phyloP scores from a whole-genome alignment of 2,888 invertebrate genomes.

The Eupithecia abbreviata region DNA sequence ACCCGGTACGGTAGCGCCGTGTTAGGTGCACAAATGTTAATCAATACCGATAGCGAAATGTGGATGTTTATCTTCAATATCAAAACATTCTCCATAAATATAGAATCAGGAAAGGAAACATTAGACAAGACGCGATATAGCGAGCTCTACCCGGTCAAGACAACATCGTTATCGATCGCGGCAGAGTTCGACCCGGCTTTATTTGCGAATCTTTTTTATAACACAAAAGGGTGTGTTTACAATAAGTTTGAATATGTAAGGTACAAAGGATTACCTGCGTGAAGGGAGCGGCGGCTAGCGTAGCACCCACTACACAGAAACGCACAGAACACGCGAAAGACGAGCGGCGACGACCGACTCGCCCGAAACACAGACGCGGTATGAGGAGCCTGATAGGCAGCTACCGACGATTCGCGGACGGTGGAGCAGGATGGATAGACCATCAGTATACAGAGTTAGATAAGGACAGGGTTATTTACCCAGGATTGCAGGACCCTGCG shows the following conservation, averaged over 20 bases:
- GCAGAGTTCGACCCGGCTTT: slow-evolving; percentile 65
- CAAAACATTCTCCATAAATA: slow-evolving; percentile 50
- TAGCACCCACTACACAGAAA: slow-evolving; percentile 71
- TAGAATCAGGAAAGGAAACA: slow-evolving; percentile 56
- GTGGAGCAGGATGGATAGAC: slow-evolving; percentile 52
- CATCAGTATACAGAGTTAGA: slow-evolving; percentile 30
- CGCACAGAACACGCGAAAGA: slow-evolving; percentile 76
- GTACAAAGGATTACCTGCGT: slow-evolving; percentile 66
- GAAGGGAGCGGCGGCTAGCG: slow-evolving; percentile 59
- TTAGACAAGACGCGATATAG: slow-evolving; percentile 56
- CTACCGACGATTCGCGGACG: slow-evolving; percentile 73
- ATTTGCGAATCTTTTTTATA: slow-evolving; percentile 57
- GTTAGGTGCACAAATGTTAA: slow-evolving; percentile 23
- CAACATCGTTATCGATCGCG: slow-evolving; percentile 81
- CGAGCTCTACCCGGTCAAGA: slow-evolving; percentile 64
- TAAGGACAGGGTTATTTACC: slow-evolving; percentile 54
- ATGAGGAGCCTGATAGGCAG: slow-evolving; percentile 53
- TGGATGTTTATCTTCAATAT: slow-evolving; percentile 40
- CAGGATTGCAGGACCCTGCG: slow-evolving; percentile 68
- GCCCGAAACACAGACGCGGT: slow-evolving; percentile 73
- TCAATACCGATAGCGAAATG: slow-evolving; percentile 38
- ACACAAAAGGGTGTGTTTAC: slow-evolving; percentile 58
- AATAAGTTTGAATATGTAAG: slow-evolving; percentile 15
- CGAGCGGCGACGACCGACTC: slow-evolving; percentile 75
- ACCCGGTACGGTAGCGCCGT: slow-evolving; percentile 14